Evolutionary conservation across 2,888 invertebrate species (phyloP).

Genomic region (Sylvicola cinctus): DNA sequence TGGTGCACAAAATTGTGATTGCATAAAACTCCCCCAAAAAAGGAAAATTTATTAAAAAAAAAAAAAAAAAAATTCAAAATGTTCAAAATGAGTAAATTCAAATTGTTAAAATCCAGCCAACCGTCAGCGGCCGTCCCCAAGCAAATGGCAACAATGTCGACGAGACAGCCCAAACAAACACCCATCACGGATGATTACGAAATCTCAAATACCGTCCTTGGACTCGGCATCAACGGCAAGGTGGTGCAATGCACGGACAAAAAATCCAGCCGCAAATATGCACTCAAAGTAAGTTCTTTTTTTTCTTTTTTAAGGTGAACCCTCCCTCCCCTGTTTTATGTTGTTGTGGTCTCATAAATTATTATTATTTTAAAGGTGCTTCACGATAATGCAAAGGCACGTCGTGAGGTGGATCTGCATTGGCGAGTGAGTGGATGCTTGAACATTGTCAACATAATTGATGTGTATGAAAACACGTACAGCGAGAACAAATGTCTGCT

Average conservation of each 20-base stretch:
- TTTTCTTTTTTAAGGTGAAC: too few relatives aligned
- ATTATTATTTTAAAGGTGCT: constrained; percentile 37
- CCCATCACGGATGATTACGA: constrained; percentile 79
- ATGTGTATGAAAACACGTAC: constrained; percentile 95
- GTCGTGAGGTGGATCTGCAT: constrained; percentile 89
- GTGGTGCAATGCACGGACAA: constrained; percentile 85
- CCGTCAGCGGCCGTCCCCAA: too few relatives aligned
- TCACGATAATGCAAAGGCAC: constrained; percentile 78
- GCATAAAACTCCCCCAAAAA: too few relatives aligned
- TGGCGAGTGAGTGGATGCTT: constrained; percentile 80
- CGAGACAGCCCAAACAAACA: constrained; percentile 40
- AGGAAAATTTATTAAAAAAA: too few relatives aligned
- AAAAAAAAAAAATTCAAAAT: too few relatives aligned
- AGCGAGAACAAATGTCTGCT: constrained; percentile 77
- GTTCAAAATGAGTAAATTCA: too few relatives aligned
- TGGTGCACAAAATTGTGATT: too few relatives aligned
- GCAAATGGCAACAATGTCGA: too few relatives aligned
- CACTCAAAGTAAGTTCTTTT: constrained; percentile 56
- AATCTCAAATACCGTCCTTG: constrained; percentile 81
- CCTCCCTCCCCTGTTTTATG: too few relatives aligned
- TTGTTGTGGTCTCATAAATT: not conserved
- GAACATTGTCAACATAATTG: constrained; percentile 75
- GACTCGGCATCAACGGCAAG: constrained; percentile 96
- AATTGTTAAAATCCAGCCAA: too few relatives aligned
- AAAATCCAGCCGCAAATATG: constrained; percentile 56